Percentiles rank a stretch among this genome's conserved stretches.
Evolutionary conservation across 2,797 vertebrate species (phyloP).

Genomic region (Discoglossus pictus): DNA sequence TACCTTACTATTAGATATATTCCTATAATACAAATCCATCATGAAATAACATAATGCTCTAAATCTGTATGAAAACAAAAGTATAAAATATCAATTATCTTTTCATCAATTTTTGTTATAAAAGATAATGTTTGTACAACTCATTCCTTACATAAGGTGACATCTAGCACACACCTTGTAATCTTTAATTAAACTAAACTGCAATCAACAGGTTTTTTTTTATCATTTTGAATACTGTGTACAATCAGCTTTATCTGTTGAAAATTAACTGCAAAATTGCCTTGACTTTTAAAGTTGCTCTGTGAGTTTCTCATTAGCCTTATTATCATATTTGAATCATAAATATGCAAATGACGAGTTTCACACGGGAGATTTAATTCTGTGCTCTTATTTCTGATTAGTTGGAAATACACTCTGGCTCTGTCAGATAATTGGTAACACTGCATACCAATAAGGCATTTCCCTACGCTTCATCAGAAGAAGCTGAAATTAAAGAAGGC

Average conservation of each 20-base stretch:
- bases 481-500: constrained; percentile 68
- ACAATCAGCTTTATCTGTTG: constrained; percentile 66
- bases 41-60: no score
- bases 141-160: neutral
- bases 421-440: constrained; percentile 83
- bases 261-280: constrained; percentile 71
- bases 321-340: constrained; percentile 84
- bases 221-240: constrained; percentile 57
- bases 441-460: constrained; percentile 80
- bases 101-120: neutral
- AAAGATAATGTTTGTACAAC: constrained; percentile 12
- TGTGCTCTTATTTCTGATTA: constrained; percentile 84
- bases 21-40: no score
- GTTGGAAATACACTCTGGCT: constrained; percentile 74
- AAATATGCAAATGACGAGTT: constrained; percentile 86
- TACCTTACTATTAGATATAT: no score
- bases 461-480: constrained; percentile 75
- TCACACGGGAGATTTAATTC: constrained; percentile 80
- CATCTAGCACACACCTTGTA: constrained; percentile 57
- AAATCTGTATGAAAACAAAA: no score
- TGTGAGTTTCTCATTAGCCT: constrained; percentile 80
- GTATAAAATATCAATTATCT: constrained; percentile 2
- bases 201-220: constrained; percentile 62
- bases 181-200: constrained; percentile 68
- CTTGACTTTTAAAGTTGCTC: constrained; percentile 71